These are phyloP conservation scores for Rugalucina vietnamica DNA, from an alignment of 2,888 invertebrate genomes.

Conservation along the genomic window DNA sequence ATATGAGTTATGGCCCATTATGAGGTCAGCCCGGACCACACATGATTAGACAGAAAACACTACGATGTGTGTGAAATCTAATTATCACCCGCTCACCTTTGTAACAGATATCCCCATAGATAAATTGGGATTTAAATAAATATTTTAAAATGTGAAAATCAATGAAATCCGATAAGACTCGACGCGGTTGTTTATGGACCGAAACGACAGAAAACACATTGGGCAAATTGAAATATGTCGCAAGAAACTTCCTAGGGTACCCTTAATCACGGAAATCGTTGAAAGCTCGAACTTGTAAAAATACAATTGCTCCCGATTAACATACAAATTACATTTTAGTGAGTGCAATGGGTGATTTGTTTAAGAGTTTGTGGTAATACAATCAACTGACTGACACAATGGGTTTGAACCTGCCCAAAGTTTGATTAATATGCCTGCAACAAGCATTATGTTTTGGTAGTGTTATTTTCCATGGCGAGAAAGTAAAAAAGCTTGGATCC, in stretches of 20 bases:
- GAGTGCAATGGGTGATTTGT: constrained; percentile 32
- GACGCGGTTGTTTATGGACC: not conserved
- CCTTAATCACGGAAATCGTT: not conserved
- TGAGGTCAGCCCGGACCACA: not conserved
- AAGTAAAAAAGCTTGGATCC: too few relatives aligned
- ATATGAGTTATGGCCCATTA: not conserved
- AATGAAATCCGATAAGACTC: constrained; percentile 39
- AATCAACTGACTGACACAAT: not conserved
- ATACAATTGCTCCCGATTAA: constrained; percentile 27
- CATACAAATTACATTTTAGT: constrained; percentile 50
- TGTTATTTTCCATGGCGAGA: too few relatives aligned
- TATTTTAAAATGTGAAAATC: constrained; percentile 22
- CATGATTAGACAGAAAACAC: not conserved
- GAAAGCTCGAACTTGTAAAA: not conserved
- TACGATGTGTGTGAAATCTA: not conserved
- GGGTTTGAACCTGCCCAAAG: not conserved
- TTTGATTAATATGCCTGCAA: too few relatives aligned
- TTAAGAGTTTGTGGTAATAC: constrained; percentile 23
- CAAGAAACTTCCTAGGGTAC: not conserved
- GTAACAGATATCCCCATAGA: constrained; percentile 45
- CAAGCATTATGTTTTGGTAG: too few relatives aligned
- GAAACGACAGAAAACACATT: constrained; percentile 16
- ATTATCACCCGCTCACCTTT: not conserved
- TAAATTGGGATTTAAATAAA: constrained; percentile 43
- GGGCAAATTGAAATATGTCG: constrained; percentile 7